Base-by-base conservation (phyloP, 2,888 invertebrate species). In the Melipona beecheii region DNA sequence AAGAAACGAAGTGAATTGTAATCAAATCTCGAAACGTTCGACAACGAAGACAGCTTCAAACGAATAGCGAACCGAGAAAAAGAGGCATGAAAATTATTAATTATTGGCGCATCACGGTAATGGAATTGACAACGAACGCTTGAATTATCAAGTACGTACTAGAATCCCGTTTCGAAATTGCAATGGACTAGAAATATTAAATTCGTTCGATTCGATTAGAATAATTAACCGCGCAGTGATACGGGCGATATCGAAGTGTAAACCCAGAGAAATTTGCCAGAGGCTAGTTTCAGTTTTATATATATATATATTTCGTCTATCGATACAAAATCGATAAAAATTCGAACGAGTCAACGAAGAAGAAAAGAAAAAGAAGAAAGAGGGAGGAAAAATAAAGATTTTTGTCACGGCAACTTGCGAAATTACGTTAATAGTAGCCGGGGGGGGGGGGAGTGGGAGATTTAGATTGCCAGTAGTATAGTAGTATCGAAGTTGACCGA, bases 171-270 rank as follows among this genome's bases (percentile, higher is more conserved):
- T 13, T 19, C 15, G 21, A 21, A 56, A 54, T 70, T 19, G 43
- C 43, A 71, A 58, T 24, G 9, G 11, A 19, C 11, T n/a, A 56
- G 17, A 31, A 27, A 19, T 11, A 71, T 71, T 71, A 36, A 36
- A 71, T 54, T 24, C 56, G n/a, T 43, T 58, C 31, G 31, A 31
- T 31, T 56, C 54, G 58, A 71, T 71, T 71, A 56, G 31, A 36
- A 36, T 71, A 24, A 71, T 71, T n/a, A 43, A 43, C 43, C 17
- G 6, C 9, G 15, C 15, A 58, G 13, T 58, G 17, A 70, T 70
- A 54, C n/a, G 2, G 31, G 15, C 15, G n/a, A 70, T 54, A n/a
- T 70, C 21, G 15, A 70, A 54, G 24, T 9, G 24, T 17, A 24
- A 60, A 60, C 27, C 2, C 9, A 43, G 6, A 60, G 27, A 24